Conservation (phyloP, 2,797 vertebrate genomes). For the Channallabes apus region DNA sequence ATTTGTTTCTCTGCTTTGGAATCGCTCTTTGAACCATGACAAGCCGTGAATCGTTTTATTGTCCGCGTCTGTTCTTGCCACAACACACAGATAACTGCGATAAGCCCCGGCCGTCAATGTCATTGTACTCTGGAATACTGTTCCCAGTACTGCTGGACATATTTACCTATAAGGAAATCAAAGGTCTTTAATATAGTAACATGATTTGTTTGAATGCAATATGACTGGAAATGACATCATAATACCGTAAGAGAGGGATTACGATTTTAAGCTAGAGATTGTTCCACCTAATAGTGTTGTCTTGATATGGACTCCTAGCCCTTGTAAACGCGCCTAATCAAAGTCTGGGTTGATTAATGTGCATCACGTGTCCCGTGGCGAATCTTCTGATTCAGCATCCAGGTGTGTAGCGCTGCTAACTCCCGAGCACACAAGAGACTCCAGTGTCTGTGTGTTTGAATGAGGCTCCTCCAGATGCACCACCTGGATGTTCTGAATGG, state of each 20-base stretch:
- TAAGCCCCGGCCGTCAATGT: background rate
- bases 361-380: background rate
- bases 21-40: constrained; percentile 36
- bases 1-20: constrained; percentile 1
- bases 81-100: background rate
- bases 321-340: background rate
- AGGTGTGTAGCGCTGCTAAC: constrained; percentile 31
- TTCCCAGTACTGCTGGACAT: background rate
- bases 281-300: background rate
- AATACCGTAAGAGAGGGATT: background rate
- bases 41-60: constrained; percentile 32
- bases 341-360: background rate
- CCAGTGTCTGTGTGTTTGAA: constrained; percentile 42
- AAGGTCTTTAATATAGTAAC: background rate
- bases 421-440: constrained; percentile 13
- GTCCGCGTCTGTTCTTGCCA: background rate
- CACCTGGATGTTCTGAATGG: constrained; percentile 54
- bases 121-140: background rate
- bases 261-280: background rate
- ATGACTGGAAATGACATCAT: background rate
- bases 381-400: constrained; percentile 23
- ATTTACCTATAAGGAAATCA: background rate
- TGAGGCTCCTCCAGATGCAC: constrained; percentile 39
- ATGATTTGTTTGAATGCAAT: background rate
- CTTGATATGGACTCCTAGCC: background rate